Base-by-base conservation (phyloP, 1,140 invertebrate species). In the Aricia agestis region DNA sequence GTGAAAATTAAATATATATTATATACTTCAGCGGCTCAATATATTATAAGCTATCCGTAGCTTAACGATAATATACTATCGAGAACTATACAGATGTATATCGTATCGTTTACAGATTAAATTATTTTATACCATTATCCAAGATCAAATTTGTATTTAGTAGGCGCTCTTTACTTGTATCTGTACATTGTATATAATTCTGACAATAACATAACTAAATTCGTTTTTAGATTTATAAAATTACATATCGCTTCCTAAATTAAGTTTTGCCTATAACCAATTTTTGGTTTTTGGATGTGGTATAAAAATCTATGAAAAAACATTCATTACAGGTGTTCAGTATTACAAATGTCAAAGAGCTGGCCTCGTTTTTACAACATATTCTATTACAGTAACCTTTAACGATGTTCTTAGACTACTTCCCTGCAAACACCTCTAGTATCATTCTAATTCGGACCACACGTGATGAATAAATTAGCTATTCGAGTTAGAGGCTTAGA, bases 1-100 rank as follows among this genome's bases (percentile, higher is more conserved):
- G 89, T 85, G 81, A 85, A 91, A 86, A 84, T 82, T 82, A 82
- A 84, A 82, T 81, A 85, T 87, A 88, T 87, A 85, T 84, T 85
- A 89, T 89, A 89, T 88, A 89, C 83, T 91, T 89, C 83, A 84
- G 81, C 81, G 82, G 89, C 89, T 91, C 89, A 91, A 91, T 88
- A 84, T 87, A 84, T 79, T 84, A 81, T 89, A 91, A 89, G 89
- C 89, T 89, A 87, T 83, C 77, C 77, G 78, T 87, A 88, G 88
- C 88, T 90, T 89, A 81, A 85, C 78, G 82, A 80, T 82, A 81
- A 74, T 75, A 72, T 81, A 83, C 77, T 76, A 80, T 77, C 80
- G 77, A 82, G 31, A 36, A 31, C 25, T 61, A 32, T 58, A 57
- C 31, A 15, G n/a, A 69, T 25, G 31, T 36, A 31, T 67, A 67